Evolutionary conservation across 2,113 vertebrate species (phyloP), one percentile per base, ranked within the genome.

Genomic region (Nothobranchius kuhntae): DNA sequence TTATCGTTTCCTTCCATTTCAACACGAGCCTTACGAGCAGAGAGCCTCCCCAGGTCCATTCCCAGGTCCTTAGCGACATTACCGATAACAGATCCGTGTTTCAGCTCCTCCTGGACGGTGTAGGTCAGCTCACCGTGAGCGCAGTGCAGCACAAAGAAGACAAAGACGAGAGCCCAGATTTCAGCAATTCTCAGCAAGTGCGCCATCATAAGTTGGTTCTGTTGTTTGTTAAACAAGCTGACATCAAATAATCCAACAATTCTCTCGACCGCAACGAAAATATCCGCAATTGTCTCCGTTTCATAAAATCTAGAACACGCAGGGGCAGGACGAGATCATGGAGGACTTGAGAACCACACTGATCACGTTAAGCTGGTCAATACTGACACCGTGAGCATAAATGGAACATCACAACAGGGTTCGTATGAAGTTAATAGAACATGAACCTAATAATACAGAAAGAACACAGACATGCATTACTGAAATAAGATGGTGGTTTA

Each of bases 1-100:
- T 44, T 76, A 9, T 68, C 54, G 7, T 15, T 75, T 21, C 64
- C 73, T 14, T 86, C 83, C 36, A 64, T 59, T 15, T 91, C 89
- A 47, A 90, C 66, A 10, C 90, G 87, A 15, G 91, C 90, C 21
- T 87, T 92, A 0, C 92, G 91, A 46, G 58, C 47, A 14, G 87
- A 83, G 35, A 94, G 76, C 63, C 71, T 81, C 4, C 82, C 83
- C 0, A 71, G 64, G 5, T 90, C 87, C 48, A 94, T 62, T 4
- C 89, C 91, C 0, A 95, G 84, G 80, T 93, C 93, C 50, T 93
- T 92, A 13, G 91, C 92, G 12, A 94, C 76, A 72, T 94, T 94
- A 51, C 91, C 93, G 47, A 94, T 91, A 48, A 93, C 85, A 3
- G 90, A 92, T 26, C 90, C 92, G 5, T 70, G 90, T 64, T 92